Conservation (phyloP, 2,113 vertebrate genomes). For the Xenus cinereus region DNA sequence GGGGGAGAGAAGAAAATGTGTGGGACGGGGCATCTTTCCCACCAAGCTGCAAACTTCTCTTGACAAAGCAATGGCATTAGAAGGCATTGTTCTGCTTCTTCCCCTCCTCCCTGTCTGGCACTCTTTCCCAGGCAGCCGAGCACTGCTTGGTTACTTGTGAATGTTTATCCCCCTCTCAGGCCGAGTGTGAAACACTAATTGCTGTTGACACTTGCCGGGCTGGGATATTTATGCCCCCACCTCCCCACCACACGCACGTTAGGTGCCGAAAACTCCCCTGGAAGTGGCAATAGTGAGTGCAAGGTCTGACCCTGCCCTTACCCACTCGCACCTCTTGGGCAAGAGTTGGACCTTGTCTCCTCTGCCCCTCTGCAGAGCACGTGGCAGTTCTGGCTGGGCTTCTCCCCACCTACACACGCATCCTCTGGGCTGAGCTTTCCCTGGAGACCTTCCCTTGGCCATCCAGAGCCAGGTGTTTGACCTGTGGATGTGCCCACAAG, state of each 20-base stretch:
- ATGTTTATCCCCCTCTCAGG: not conserved
- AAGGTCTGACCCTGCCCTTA: not conserved
- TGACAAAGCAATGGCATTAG: not conserved
- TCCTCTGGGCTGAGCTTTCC: not conserved
- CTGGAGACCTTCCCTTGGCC: not conserved
- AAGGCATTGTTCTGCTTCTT: not conserved
- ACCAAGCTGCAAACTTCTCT: not conserved
- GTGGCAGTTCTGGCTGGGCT: not conserved
- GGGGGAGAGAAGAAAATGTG: not conserved
- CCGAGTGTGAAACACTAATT: constrained; percentile 45
- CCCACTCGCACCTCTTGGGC: not conserved
- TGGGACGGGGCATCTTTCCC: not conserved
- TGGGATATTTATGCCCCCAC: not conserved
- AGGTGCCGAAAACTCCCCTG: not conserved
- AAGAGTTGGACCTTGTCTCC: not conserved
- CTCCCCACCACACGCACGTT: not conserved
- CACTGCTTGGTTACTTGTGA: not conserved
- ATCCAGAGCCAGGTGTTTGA: not conserved
- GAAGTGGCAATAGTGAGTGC: not conserved
- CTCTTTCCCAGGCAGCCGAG: not conserved
- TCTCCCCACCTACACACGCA: not conserved
- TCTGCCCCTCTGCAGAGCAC: not conserved
- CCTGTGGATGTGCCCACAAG: not conserved
- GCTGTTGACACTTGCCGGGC: constrained; percentile 38
- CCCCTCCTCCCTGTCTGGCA: constrained; percentile 49